These are phyloP conservation scores for Tursiops truncatus DNA, from an alignment of 2,113 vertebrate genomes.

Conservation along the genomic window DNA sequence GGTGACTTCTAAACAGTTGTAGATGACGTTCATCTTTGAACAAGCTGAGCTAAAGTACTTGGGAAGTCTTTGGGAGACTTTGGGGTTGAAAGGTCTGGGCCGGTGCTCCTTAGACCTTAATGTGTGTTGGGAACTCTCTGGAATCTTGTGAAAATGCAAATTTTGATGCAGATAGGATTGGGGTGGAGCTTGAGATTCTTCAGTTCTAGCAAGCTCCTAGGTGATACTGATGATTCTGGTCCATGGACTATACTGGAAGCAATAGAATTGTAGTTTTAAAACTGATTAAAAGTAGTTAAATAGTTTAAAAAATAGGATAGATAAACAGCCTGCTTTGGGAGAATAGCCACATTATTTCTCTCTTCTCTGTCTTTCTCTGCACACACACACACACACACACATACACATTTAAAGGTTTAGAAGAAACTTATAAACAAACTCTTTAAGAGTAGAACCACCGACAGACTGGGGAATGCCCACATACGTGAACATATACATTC, in stretches of 20 bases:
- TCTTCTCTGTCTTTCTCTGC: neutral
- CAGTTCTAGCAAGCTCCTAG: neutral
- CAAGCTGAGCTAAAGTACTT: neutral
- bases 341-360: neutral
- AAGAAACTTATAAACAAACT: slow-evolving; percentile 11
- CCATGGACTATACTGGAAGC: neutral
- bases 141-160: neutral
- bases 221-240: neutral
- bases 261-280: neutral
- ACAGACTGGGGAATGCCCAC: neutral
- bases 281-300: neutral
- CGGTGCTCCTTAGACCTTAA: neutral
- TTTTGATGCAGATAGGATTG: neutral
- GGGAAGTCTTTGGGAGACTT: neutral
- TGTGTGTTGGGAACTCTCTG: neutral
- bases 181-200: neutral
- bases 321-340: neutral
- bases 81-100: neutral
- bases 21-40: neutral
- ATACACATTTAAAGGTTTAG: neutral
- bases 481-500: neutral
- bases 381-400: neutral
- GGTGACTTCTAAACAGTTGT: fast-evolving
- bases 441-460: neutral
- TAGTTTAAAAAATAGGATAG: neutral